Evolutionary conservation across 2,888 invertebrate genomes (phyloP).

Genomic region (Subacronicta megacephala): DNA sequence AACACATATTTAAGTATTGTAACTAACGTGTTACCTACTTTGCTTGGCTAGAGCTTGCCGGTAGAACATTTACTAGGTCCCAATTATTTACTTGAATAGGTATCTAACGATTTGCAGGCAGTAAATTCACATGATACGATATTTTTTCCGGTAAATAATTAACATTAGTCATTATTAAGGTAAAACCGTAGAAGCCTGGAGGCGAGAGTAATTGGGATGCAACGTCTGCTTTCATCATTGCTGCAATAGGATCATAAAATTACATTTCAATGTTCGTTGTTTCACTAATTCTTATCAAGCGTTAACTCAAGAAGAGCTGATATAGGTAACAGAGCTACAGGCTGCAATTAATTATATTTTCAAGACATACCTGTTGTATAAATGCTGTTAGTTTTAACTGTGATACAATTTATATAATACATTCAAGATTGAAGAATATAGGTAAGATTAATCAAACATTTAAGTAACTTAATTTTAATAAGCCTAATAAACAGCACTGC

Average conservation of each 20-base stretch:
- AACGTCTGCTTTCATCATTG: slow-evolving; percentile 46
- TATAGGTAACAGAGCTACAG: slow-evolving; percentile 45
- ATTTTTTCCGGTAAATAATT: slow-evolving; percentile 35
- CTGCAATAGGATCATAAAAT: slow-evolving; percentile 61
- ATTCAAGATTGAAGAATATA: slow-evolving; percentile 54
- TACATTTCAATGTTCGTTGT: slow-evolving; percentile 82
- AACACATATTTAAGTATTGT: slow-evolving; percentile 30
- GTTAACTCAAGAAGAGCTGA: slow-evolving; percentile 55
- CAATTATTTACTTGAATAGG: slow-evolving; percentile 36
- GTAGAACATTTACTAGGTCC: slow-evolving; percentile 37
- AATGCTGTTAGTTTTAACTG: slow-evolving; percentile 35
- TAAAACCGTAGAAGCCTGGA: slow-evolving; percentile 37
- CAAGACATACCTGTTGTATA: slow-evolving; percentile 36
- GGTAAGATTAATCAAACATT: slow-evolving; percentile 45
- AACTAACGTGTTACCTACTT: slow-evolving; percentile 24
- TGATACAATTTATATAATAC: slow-evolving; percentile 46
- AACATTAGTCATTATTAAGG: slow-evolving; percentile 41
- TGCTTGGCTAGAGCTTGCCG: slow-evolving; percentile 29
- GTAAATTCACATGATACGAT: slow-evolving; percentile 43
- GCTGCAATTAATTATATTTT: slow-evolving; percentile 35
- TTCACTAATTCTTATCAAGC: slow-evolving; percentile 68
- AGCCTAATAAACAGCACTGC: slow-evolving; percentile 81
- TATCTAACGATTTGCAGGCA: slow-evolving; percentile 40
- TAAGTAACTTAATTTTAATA: slow-evolving; percentile 66
- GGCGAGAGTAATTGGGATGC: slow-evolving; percentile 45